phyloP scores from a whole-genome alignment of 2,888 invertebrate species.

The Hyppa rectilinea region DNA sequence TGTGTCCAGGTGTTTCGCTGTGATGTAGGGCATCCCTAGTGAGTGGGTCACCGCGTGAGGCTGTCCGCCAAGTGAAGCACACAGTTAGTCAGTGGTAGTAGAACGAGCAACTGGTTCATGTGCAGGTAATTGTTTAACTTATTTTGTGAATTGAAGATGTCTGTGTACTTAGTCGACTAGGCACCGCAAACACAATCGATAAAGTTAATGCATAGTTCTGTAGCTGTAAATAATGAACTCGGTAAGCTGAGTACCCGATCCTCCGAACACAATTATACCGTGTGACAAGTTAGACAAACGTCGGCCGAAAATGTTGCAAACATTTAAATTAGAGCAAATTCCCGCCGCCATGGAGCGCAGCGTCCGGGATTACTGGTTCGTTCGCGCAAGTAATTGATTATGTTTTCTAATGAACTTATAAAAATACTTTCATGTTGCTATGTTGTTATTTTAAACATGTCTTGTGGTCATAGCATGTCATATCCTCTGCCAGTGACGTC shows the following conservation, averaged over 20 bases:
- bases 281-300: constrained; percentile 50
- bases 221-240: constrained; percentile 41
- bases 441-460: neutral
- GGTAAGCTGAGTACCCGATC: constrained; percentile 41
- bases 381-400: neutral
- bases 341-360: neutral
- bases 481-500: neutral
- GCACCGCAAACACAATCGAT: constrained; percentile 9
- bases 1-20: constrained; percentile 40
- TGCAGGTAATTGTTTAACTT: constrained; percentile 23
- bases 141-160: neutral
- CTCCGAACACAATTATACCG: constrained; percentile 55
- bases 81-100: constrained; percentile 5
- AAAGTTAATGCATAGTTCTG: constrained; percentile 35
- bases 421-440: neutral
- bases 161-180: neutral
- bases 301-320: constrained; percentile 49
- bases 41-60: neutral
- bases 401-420: neutral
- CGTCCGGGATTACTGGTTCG: constrained; percentile 12
- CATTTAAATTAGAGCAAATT: constrained; percentile 55
- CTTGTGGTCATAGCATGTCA: neutral
- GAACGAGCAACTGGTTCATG: neutral
- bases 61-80: neutral
- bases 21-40: constrained; percentile 9